Evolutionary conservation across 2,113 vertebrate genomes (phyloP).

Genomic region (Addax nasomaculatus): DNA sequence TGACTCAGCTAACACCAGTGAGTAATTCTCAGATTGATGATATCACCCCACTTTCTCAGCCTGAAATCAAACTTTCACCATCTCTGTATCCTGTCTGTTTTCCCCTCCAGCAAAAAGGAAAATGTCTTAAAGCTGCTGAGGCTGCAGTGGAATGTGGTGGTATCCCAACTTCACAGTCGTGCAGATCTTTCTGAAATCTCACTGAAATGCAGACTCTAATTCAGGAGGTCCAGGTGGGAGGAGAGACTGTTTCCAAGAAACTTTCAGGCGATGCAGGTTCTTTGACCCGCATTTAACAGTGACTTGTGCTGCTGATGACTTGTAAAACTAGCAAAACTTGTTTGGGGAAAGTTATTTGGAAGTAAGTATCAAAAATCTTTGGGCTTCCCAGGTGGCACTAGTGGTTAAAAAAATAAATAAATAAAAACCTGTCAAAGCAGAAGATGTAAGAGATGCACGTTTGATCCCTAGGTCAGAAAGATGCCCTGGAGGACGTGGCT

Average conservation of each 20-base stretch:
- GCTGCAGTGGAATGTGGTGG: neutral
- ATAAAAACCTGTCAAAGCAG: neutral
- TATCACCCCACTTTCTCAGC: neutral
- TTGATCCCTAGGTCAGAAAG: neutral
- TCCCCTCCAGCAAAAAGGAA: neutral
- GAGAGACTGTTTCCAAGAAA: neutral
- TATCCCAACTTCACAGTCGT: neutral
- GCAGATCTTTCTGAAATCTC: neutral
- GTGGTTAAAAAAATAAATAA: neutral
- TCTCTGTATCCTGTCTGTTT: neutral
- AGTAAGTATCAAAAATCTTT: neutral
- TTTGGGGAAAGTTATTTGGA: neutral
- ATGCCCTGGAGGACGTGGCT: neutral
- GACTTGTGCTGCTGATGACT: accelerated
- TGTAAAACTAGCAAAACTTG: neutral
- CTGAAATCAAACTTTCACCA: neutral
- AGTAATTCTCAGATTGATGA: neutral
- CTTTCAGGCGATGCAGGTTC: accelerated
- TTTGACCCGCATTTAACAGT: neutral
- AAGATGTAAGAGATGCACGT: neutral
- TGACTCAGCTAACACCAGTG: neutral
- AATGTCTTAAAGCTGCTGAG: neutral
- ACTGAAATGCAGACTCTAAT: too few relatives aligned
- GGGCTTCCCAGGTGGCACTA: neutral
- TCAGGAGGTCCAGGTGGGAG: accelerated